Percentiles rank a stretch among this genome's conserved stretches.
Evolutionary conservation across 2,888 invertebrate genomes (phyloP).

Genomic region (Apamea monoglypha): DNA sequence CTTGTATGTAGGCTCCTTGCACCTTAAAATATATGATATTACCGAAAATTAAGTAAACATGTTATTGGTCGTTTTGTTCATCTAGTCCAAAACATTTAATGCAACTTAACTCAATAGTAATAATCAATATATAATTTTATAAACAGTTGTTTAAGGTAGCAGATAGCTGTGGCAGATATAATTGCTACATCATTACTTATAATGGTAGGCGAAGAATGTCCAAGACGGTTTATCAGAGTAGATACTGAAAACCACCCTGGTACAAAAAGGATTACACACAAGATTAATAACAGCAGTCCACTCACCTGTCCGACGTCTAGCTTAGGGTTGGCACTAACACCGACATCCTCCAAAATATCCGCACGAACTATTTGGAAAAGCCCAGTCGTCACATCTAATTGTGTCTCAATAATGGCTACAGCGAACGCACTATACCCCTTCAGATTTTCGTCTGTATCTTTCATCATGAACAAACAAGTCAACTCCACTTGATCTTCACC

Average conservation of each 20-base stretch:
- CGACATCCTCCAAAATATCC: slow-evolving; percentile 93
- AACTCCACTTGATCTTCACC: slow-evolving; percentile 89
- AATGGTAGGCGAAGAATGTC: neutral
- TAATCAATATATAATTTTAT: neutral
- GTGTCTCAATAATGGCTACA: slow-evolving; percentile 91
- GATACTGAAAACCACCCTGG: no score
- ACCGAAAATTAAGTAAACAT: neutral
- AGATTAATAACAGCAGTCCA: neutral
- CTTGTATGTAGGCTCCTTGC: slow-evolving; percentile 94
- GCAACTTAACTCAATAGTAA: neutral
- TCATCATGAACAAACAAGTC: slow-evolving; percentile 91
- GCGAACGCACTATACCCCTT: slow-evolving; percentile 91
- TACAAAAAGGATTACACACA: neutral
- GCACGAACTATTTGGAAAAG: slow-evolving; percentile 90
- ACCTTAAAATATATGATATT: slow-evolving; percentile 77
- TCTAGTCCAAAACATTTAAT: neutral
- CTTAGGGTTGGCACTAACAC: slow-evolving; percentile 92
- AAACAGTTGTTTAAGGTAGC: neutral
- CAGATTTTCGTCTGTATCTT: slow-evolving; percentile 86
- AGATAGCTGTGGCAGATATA: neutral
- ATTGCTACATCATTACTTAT: neutral
- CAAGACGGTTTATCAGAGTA: neutral
- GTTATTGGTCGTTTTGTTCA: neutral
- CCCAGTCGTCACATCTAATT: slow-evolving; percentile 93
- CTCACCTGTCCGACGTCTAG: slow-evolving; percentile 92